A percentile compares a stretch with the other conserved stretches of the same genome.
These are phyloP conservation scores for Sander lucioperca DNA, from an alignment of 2,113 vertebrate species.

Conservation along the genomic window DNA sequence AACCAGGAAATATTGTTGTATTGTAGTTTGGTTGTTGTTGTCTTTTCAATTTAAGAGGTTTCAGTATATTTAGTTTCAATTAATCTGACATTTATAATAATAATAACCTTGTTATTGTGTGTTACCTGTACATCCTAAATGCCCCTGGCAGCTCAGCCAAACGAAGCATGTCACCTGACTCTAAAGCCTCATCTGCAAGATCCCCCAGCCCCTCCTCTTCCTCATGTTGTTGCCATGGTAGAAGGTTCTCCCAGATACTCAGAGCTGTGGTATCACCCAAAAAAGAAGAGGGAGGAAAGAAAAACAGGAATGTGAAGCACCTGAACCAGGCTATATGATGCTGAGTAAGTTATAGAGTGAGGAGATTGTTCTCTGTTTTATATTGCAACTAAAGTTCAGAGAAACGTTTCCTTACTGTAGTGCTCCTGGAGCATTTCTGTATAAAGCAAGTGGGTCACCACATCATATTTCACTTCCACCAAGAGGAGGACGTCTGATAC, in stretches of 20 bases:
- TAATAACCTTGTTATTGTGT: not conserved
- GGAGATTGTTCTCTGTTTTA: not conserved
- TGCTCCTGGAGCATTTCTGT: slow-evolving; percentile 84
- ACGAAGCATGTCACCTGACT: slow-evolving; percentile 67
- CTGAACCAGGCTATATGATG: not conserved
- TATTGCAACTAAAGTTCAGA: not conserved
- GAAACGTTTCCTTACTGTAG: slow-evolving; percentile 61
- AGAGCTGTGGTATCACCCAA: slow-evolving; percentile 62
- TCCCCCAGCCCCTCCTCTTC: slow-evolving; percentile 72
- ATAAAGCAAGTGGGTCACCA: slow-evolving; percentile 74
- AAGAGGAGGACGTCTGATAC: slow-evolving; percentile 75
- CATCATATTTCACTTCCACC: slow-evolving; percentile 81
- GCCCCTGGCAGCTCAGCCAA: slow-evolving; percentile 82
- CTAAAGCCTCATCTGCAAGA: slow-evolving; percentile 72
- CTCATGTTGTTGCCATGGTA: slow-evolving; percentile 66
- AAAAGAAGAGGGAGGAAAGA: not conserved
- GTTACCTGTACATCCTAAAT: slow-evolving; percentile 81
- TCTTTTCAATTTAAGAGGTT: not conserved
- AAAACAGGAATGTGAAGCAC: slow-evolving; percentile 1
- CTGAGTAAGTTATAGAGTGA: not conserved
- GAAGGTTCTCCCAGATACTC: slow-evolving; percentile 73
- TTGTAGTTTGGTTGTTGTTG: not conserved
- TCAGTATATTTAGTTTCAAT: not conserved
- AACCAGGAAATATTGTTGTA: not conserved
- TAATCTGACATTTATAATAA: not conserved